phyloP scores from a whole-genome alignment of 2,797 vertebrate species.

The Myoxocephalus aenaeus region DNA sequence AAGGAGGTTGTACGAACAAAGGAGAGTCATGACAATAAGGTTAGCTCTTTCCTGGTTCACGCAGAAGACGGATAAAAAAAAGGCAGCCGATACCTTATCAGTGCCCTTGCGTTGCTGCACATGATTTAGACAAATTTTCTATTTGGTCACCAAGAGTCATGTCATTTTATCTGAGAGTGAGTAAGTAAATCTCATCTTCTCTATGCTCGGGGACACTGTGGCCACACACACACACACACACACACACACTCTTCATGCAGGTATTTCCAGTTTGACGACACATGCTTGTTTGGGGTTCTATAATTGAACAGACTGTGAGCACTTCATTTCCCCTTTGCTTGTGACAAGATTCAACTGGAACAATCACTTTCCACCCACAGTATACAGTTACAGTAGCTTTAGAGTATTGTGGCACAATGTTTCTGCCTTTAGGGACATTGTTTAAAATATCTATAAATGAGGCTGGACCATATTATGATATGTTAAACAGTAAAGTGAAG shows the following conservation, averaged over 20 bases:
- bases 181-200: constrained; percentile 29
- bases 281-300: constrained; percentile 53
- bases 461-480: too few relatives aligned
- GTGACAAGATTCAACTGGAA: neutral
- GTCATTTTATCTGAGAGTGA: neutral
- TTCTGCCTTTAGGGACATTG: neutral
- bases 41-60: constrained; percentile 25
- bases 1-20: constrained; percentile 46
- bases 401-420: neutral
- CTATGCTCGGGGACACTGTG: neutral
- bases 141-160: constrained; percentile 13
- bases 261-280: constrained; percentile 84
- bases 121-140: constrained; percentile 38
- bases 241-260: constrained; percentile 59
- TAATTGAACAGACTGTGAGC: constrained; percentile 53
- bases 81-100: constrained; percentile 36
- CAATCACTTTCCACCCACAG: neutral
- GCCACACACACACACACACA: constrained; percentile 17
- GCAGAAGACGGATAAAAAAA: neutral
- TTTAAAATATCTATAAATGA: neutral
- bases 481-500: neutral
- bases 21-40: constrained; percentile 4
- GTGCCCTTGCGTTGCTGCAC: constrained; percentile 13
- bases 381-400: neutral
- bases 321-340: constrained; percentile 35